Evolutionary conservation across 1,140 invertebrate species (phyloP), one percentile per base, ranked within the genome.

Genomic region (Lordiphosa stackelbergi): DNA sequence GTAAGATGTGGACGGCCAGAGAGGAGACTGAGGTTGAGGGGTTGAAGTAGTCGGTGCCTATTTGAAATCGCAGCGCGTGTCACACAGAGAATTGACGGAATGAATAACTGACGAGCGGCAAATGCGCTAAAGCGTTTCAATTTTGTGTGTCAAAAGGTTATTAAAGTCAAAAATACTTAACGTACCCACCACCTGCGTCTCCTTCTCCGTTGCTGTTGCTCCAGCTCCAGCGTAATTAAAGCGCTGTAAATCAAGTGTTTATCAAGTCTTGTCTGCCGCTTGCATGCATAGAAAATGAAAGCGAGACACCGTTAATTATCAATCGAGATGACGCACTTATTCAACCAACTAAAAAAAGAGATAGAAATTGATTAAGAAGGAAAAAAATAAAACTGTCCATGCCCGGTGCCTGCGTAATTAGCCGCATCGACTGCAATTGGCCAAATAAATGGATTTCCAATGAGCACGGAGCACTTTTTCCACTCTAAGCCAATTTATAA

Each of bases 61-160:
- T 77, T 43, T 77, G 38, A 53, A 77, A 66, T 72, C 73, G 54
- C 10, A 31, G 56, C 73, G 63, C 73, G 69, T 75, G 71, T 74
- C 71, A 63, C 71, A 68, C 61, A 49, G 28, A 8, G 28, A 8
- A 31, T 31, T 7, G 28, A 31, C 28, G 28, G 7, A 31, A 31
- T 40, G 34, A 31, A 11, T 42, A 58, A 53, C 28, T 31, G 28
- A 31, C 34, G 22, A 66, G 60, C 64, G 64, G 54, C 42, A 65
- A 75, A 78, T 73, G 64, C 65, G 65, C 65, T 71, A 71, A 81
- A 81, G 57, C 74, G 70, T 79, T 79, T 79, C 55, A 79, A 79
- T 60, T 74, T 81, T 74, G 61, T 78, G 58, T 79, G 74, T 81
- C 75, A 79, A 79, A 79, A 74, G 70, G 74, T 74, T 79, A 79